Conservation (phyloP, 1,140 invertebrate species). For the Neoseiulus cucumeris region DNA sequence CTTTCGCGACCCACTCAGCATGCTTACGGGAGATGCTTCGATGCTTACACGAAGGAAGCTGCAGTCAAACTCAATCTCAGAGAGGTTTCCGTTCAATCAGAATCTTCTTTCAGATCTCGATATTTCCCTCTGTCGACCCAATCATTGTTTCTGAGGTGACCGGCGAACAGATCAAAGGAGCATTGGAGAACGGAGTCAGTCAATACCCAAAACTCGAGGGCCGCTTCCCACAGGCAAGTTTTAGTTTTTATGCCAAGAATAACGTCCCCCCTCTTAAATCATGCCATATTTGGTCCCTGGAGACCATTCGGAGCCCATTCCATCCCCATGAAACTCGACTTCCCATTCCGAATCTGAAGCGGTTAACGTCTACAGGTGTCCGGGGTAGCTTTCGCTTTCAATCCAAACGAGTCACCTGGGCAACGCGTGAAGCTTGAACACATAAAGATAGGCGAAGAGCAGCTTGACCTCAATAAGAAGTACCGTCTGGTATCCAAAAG, state of each 20-base stretch:
- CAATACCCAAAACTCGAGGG: slow-evolving; percentile 59
- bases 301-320: no score
- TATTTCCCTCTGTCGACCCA: not conserved
- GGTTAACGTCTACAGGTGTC: slow-evolving; percentile 33
- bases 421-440: slow-evolving; percentile 44
- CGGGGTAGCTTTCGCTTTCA: slow-evolving; percentile 61
- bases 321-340: not conserved
- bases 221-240: slow-evolving; percentile 42
- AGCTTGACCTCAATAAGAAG: slow-evolving; percentile 40
- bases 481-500: slow-evolving; percentile 61
- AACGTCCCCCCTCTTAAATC: slow-evolving; percentile 15
- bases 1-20: not conserved
- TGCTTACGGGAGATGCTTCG: no score
- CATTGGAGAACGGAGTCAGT: slow-evolving; percentile 56
- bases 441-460: slow-evolving; percentile 62
- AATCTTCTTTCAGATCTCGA: no score
- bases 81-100: no score
- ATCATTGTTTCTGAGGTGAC: slow-evolving; percentile 20
- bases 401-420: slow-evolving; percentile 47
- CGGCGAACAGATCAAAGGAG: slow-evolving; percentile 44
- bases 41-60: no score
- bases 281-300: no score
- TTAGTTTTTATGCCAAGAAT: not conserved
- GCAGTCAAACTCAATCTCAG: no score
- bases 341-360: not conserved